Evolutionary conservation across 2,113 vertebrate genomes (phyloP).

Genomic region (Penelope pileata): DNA sequence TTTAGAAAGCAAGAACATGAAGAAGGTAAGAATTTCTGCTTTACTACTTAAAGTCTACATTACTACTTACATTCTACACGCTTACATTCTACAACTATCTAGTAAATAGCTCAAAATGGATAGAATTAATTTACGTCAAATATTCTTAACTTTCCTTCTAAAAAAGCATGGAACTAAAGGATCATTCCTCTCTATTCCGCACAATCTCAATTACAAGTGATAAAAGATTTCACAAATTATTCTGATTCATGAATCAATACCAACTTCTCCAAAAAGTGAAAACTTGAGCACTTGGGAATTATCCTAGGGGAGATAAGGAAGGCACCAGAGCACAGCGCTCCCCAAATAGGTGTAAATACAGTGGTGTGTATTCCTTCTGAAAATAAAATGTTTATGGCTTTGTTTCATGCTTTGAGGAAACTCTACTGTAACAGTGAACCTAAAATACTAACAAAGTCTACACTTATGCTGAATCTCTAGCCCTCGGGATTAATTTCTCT

Average conservation of each 20-base stretch:
- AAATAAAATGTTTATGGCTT: not conserved
- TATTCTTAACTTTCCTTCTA: not conserved
- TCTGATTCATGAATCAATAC: not conserved
- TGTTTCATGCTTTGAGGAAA: not conserved
- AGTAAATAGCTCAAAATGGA: not conserved
- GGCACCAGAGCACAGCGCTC: not conserved
- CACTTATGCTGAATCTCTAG: not conserved
- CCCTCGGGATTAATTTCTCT: not conserved
- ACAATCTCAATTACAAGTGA: not conserved
- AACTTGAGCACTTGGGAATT: not conserved
- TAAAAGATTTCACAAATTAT: not conserved
- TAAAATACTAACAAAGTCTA: not conserved
- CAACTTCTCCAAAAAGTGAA: not conserved
- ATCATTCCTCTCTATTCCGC: not conserved
- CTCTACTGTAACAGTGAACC: not conserved
- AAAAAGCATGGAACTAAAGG: not conserved
- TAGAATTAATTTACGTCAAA: not conserved
- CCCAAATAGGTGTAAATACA: not conserved
- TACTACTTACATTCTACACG: not conserved
- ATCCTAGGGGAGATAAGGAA: not conserved
- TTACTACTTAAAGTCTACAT: not conserved
- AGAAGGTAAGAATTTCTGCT: not conserved
- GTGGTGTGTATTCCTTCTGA: not conserved
- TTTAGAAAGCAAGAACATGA: not conserved
- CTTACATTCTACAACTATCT: not conserved